phyloP scores from a whole-genome alignment of 1,140 invertebrate genomes.

The Cataglyphis hispanica region DNA sequence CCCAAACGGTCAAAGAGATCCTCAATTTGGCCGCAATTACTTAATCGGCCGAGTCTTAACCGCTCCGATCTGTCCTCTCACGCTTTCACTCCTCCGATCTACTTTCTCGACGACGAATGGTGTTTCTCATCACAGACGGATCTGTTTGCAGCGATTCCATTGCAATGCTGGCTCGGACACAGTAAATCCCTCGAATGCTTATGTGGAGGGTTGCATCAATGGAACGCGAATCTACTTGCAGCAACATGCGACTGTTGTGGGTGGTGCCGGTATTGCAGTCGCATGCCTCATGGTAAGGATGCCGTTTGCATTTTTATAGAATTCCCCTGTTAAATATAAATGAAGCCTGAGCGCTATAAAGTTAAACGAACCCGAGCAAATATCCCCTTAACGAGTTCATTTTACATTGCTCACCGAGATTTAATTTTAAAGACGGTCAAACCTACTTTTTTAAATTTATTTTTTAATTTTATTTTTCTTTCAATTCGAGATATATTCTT shows the following conservation, averaged over 20 bases:
- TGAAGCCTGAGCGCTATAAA: background rate
- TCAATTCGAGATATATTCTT: no score
- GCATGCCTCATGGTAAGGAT: slow-evolving; percentile 91
- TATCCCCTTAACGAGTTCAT: background rate
- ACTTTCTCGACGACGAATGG: slow-evolving; percentile 71
- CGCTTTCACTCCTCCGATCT: slow-evolving; percentile 79
- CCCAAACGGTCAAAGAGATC: slow-evolving; percentile 1
- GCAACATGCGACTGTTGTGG: slow-evolving; percentile 92
- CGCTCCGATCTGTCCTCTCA: slow-evolving; percentile 67
- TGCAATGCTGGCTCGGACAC: slow-evolving; percentile 87
- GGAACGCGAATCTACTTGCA: slow-evolving; percentile 91
- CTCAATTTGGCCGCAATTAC: slow-evolving; percentile 46
- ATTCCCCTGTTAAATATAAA: background rate
- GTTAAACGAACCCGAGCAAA: background rate
- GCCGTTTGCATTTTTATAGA: slow-evolving; percentile 41
- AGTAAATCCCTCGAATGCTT: slow-evolving; percentile 88
- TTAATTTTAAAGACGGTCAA: no score
- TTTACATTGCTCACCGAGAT: no score
- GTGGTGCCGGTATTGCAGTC: slow-evolving; percentile 92
- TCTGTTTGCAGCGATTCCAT: slow-evolving; percentile 87
- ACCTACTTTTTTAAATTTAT: no score
- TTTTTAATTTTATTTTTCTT: no score
- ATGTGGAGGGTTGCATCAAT: slow-evolving; percentile 91
- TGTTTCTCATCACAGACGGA: slow-evolving; percentile 64
- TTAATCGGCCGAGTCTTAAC: slow-evolving; percentile 57